phyloP scores from a whole-genome alignment of 30 jellyfish, hydroid and myxozoan genomes.

The Hydra vulgaris region DNA sequence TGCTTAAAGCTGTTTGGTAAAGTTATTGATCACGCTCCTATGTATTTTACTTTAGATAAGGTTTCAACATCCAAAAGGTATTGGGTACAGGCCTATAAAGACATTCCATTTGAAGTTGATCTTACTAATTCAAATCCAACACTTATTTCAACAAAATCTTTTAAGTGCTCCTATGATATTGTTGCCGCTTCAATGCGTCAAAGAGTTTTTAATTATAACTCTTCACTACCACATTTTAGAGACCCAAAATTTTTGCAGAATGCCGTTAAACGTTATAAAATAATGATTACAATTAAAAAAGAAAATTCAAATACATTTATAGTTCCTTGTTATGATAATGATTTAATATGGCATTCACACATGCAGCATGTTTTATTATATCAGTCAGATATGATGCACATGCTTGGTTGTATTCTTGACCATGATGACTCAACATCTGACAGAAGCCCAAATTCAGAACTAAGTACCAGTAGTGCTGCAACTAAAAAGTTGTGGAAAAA shows the following conservation, averaged over 20 bases:
- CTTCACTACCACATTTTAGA: conserved; percentile 63
- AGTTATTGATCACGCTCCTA: conserved; percentile 30
- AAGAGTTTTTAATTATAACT: conserved; percentile 55
- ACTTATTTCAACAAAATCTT: conserved; percentile 1
- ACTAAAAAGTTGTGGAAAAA: conserved; percentile 52
- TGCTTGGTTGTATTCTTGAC: conserved; percentile 46
- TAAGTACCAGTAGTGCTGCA: conserved; percentile 31
- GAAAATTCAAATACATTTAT: conserved; percentile 53
- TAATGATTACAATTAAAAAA: conserved; percentile 44
- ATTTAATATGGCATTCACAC: conserved; percentile 83
- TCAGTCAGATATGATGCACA: conserved; percentile 33
- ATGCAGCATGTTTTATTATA: conserved; percentile 41
- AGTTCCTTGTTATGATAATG: conserved; percentile 84
- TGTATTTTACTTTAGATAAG: conserved; percentile 3
- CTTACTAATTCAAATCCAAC: conserved; percentile 43
- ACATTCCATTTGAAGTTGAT: conserved; percentile 48
- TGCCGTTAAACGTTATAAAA: conserved; percentile 63
- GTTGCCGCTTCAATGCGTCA: conserved; percentile 51
- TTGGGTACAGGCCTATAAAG: conserved; percentile 66
- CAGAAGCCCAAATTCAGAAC: conserved; percentile 56
- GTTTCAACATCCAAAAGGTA: conserved; percentile 23
- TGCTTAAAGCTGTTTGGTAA: conserved; percentile 23
- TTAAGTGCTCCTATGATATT: conserved; percentile 30
- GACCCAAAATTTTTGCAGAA: conserved; percentile 44
- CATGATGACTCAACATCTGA: conserved; percentile 54